Evolutionary conservation across 2,888 invertebrate genomes (phyloP).

Genomic region (Lobophora halterata): DNA sequence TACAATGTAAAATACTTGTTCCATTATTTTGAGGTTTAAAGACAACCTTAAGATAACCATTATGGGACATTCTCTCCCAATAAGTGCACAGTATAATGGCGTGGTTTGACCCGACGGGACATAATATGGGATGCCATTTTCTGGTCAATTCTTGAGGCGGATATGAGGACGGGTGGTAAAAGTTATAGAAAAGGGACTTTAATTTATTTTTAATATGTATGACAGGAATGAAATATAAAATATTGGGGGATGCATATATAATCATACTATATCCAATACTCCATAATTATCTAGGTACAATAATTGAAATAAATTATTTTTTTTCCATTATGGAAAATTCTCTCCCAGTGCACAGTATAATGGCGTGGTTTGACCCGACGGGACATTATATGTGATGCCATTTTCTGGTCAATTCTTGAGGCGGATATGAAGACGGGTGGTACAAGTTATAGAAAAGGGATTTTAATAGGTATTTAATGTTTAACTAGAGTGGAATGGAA

Average conservation of each 20-base stretch:
- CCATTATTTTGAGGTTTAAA: too few species aligned
- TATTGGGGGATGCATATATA: too few species aligned
- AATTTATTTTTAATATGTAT: too few species aligned
- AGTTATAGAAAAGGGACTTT: conserved; percentile 7
- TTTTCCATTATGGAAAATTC: conserved; percentile 9
- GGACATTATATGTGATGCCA: conserved; percentile 37
- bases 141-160: conserved; percentile 43
- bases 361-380: conserved; percentile 23
- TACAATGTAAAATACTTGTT: too few species aligned
- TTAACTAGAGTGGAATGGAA: too few species aligned
- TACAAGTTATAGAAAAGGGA: conserved; percentile 14
- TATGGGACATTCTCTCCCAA: too few species aligned
- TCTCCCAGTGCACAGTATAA: too few species aligned
- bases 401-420: conserved; percentile 45
- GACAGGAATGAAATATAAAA: too few species aligned
- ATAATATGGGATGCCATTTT: conserved; percentile 41
- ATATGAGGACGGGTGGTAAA: conserved; percentile 36
- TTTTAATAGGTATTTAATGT: too few species aligned
- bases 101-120: conserved; percentile 24
- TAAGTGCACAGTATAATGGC: conserved; percentile 26
- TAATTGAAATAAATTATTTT: conserved; percentile 6
- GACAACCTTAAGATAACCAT: too few species aligned
- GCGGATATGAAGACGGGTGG: conserved; percentile 39
- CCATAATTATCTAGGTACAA: too few species aligned
- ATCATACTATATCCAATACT: too few species aligned